Evolutionary conservation across 2,113 vertebrate genomes (phyloP), one percentile per base, ranked within the genome.

Genomic region (Phyllostomus hastatus): DNA sequence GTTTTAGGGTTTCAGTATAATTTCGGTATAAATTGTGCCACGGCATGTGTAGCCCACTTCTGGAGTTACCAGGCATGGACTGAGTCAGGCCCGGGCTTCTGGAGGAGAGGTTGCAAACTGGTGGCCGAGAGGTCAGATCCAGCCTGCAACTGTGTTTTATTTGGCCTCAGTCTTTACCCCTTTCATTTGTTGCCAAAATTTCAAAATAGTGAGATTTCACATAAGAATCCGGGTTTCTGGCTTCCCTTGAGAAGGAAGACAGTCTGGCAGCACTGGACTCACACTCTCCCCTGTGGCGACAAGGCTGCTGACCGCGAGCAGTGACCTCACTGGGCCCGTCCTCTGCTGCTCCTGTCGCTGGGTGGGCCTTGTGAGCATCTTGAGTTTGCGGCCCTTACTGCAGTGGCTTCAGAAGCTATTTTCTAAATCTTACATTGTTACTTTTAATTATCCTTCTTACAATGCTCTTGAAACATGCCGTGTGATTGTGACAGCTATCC

Each of bases 121-220:
- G 33, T 86, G 72, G 59, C 66, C 59, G 52, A n/a, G 70, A 59
- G 66, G 83, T 70, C 82, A 89, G 16, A 94, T 83, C 15, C 43
- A 48, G 72, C 87, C 22, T 83, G 26, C 59, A 41, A 50, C 52
- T 94, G 26, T 93, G 91, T 81, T 97, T 94, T 78, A 54, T 93
- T 76, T 90, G 79, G 87, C 87, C 20, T 94, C 43, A 2, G 3
- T 9, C 50, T 87, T 59, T 31, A 73, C 5, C 16, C 8, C 67
- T 97, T 97, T 94, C 81, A 88, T 95, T 92, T 90, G 52, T 95
- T 96, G 88, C 95, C 95, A 96, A 48, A 41, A 82, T 96, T 95
- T 96, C 94, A 95, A 95, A 97, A 95, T 85, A 95, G 70, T 83
- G 46, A 97, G 33, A 96, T 94, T 96, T 94, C 94, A 94, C 66